These are phyloP conservation scores for Montipora foliosa DNA, from an alignment of 64 coral and sea anemone genomes.

Conservation along the genomic window DNA sequence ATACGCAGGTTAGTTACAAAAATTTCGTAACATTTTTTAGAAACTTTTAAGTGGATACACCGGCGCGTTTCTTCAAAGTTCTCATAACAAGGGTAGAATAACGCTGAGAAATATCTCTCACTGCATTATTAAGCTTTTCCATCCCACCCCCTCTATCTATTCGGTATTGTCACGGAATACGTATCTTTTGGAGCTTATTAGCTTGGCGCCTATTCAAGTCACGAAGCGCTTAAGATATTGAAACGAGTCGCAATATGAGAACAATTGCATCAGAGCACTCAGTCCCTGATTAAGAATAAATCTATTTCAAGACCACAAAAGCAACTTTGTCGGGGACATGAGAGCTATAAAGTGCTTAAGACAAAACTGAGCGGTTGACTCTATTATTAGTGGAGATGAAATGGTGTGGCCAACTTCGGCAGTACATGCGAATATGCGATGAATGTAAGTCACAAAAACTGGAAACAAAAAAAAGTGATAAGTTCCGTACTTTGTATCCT, in stretches of 20 bases:
- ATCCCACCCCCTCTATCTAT: background rate
- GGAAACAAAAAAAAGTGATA: background rate
- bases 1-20: no score
- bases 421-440: background rate
- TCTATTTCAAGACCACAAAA: background rate
- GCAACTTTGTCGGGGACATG: background rate
- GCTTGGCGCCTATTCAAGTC: background rate
- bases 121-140: background rate
- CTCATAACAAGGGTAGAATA: no score
- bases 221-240: background rate
- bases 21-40: no score
- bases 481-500: background rate
- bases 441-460: background rate
- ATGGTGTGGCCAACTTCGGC: background rate
- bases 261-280: background rate
- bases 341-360: background rate
- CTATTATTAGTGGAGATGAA: conserved; percentile 8
- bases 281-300: background rate
- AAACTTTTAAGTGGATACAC: no score
- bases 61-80: no score
- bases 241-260: background rate
- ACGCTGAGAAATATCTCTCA: no score
- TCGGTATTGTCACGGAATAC: background rate
- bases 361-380: background rate
- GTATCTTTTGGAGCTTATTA: background rate